These are phyloP conservation scores for Actinia equina DNA, from an alignment of 64 coral and sea anemone species.

Conservation along the genomic window DNA sequence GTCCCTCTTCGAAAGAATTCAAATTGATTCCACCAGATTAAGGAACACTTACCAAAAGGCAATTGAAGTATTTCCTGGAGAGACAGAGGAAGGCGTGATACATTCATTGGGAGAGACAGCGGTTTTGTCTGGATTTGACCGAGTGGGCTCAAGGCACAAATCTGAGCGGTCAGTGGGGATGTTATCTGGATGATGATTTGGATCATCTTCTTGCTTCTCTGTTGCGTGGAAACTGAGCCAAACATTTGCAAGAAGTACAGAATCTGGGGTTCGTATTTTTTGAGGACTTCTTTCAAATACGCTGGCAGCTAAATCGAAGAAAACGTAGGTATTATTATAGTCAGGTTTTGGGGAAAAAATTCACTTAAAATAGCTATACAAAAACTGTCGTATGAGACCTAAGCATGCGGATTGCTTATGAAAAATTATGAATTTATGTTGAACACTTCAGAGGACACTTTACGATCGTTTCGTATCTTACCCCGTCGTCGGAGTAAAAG, in stretches of 20 bases:
- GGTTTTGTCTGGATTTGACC: not conserved
- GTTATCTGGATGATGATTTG: conserved; percentile 10
- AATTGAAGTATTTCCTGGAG: conserved; percentile 22
- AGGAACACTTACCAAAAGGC: conserved; percentile 14
- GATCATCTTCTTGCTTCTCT: not conserved
- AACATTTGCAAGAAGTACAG: conserved; percentile 33
- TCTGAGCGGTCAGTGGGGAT: not conserved
- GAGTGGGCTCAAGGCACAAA: not conserved
- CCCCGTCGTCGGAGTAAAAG: too few relatives aligned
- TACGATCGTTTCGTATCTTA: too few relatives aligned
- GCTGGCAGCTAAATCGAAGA: conserved; percentile 28
- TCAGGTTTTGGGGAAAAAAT: not conserved
- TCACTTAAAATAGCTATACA: too few relatives aligned
- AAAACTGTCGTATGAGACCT: not conserved
- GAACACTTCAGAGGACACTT: too few relatives aligned
- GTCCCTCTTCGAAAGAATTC: not conserved
- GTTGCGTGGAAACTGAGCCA: not conserved
- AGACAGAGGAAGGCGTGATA: conserved; percentile 17
- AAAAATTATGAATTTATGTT: not conserved
- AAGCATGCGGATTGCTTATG: not conserved
- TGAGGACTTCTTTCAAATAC: conserved; percentile 2
- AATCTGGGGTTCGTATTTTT: conserved; percentile 45
- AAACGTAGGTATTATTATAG: not conserved
- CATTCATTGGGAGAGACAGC: not conserved
- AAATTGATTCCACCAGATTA: not conserved